Evolutionary conservation across 2,888 invertebrate species (phyloP), one percentile per base, ranked within the genome.

Genomic region (Caenorhabditis wallacei): DNA sequence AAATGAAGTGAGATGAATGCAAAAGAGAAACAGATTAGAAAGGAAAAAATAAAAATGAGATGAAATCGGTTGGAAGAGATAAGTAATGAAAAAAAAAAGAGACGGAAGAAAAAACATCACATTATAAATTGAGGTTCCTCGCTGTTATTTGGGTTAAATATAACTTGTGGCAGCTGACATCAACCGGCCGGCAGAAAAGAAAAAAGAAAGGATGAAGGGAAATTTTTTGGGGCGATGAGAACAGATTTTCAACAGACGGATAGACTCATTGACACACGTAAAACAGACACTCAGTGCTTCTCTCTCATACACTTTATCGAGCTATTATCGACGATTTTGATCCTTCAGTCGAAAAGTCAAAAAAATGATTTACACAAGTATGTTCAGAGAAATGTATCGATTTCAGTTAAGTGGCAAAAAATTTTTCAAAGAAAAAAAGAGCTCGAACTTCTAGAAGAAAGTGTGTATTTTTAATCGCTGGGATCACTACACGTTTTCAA

Each of bases 91-190:
- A n/a, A n/a, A n/a, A n/a, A n/a, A 43, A 18, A 22, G 24, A 16
- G 59, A 26, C 40, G 4, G 46, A 53, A 63, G 46, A 78, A 70
- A 51, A 69, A 64, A 71, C 64, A 70, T 57, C 75, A 54, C 75
- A 76, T 59, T 76, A 76, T 68, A 68, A 68, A 68, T 76, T 68
- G 69, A 76, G 69, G 76, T 68, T 68, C 76, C 59, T 51, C 43
- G 35, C 48, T 76, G 69, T 69, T 76, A 76, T 76, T 56, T 59
- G 69, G 61, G 76, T 76, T 76, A 76, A 69, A 76, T 76, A 76
- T 76, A 76, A 69, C 69, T 69, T 69, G 35, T 66, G 76, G 76
- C 76, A 76, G 76, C 76, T 76, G 76, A 69, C 76, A 69, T 68
- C 18, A 61, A 69, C 22, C 35, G 46, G 48, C 22, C 26, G 40